phyloP scores from a whole-genome alignment of 2,888 invertebrate species.

The Antheraea yamamai region DNA sequence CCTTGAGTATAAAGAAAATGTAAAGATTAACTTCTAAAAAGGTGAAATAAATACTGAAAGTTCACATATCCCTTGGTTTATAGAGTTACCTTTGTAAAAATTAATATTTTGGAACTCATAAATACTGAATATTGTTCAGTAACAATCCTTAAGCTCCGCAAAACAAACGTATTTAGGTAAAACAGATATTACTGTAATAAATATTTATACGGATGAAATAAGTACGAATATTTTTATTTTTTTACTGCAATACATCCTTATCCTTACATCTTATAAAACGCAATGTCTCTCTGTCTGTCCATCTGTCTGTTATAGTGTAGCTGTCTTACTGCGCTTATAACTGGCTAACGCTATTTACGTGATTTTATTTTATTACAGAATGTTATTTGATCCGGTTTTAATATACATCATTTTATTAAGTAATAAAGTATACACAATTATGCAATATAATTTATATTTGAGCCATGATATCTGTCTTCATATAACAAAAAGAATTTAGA shows the following conservation, averaged over 20 bases:
- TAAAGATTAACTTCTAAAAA: no score
- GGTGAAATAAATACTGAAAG: no score
- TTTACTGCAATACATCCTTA: neutral
- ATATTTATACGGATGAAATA: neutral
- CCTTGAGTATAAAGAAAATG: no score
- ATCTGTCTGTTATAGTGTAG: neutral
- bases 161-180: no score
- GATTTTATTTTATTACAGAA: neutral
- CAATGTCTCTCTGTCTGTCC: neutral
- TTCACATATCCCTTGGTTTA: no score
- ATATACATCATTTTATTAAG: no score
- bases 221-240: neutral
- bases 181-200: no score
- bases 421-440: no score
- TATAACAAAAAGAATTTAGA: no score
- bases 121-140: neutral
- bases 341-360: neutral
- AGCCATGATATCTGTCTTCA: no score
- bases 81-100: neutral
- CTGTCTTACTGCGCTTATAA: neutral
- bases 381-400: neutral
- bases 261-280: neutral
- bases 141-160: neutral
- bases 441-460: no score
- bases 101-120: neutral